Percentiles rank a stretch among this genome's conserved stretches.
Evolutionary conservation across 2,888 invertebrate genomes (phyloP).

Genomic region (Volucella bombylans): DNA sequence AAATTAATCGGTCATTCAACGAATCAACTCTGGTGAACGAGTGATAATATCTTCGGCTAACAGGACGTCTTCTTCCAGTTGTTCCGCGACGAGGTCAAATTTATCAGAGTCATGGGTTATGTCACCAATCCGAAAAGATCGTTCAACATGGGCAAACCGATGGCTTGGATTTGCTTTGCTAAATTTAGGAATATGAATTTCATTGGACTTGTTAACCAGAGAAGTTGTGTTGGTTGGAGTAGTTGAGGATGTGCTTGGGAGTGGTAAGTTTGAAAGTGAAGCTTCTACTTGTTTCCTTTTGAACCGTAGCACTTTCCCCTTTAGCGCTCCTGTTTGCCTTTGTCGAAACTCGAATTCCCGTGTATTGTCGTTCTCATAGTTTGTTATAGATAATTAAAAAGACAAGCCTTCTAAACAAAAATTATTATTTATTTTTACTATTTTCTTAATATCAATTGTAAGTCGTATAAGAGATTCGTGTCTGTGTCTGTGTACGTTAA

Average conservation of each 20-base stretch:
- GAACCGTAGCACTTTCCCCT: background rate
- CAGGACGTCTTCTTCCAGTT: too few species aligned
- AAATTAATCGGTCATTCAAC: slow-evolving; percentile 31
- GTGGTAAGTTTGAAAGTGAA: background rate
- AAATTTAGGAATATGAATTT: slow-evolving; percentile 36
- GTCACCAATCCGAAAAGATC: too few species aligned
- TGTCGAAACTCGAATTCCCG: too few species aligned
- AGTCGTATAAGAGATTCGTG: too few species aligned
- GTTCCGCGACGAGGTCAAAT: slow-evolving; percentile 7
- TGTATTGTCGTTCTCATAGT: too few species aligned
- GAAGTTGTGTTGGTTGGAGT: background rate
- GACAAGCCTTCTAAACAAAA: too few species aligned
- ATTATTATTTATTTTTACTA: too few species aligned
- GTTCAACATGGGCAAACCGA: slow-evolving; percentile 41
- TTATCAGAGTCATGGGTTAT: background rate
- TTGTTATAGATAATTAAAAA: too few species aligned
- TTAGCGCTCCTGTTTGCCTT: too few species aligned
- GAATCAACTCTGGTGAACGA: slow-evolving; percentile 25
- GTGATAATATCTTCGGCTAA: slow-evolving; percentile 49
- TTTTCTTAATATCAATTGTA: too few species aligned
- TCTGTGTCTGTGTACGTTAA: too few species aligned
- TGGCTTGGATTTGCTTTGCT: slow-evolving; percentile 38
- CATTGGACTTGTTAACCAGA: background rate
- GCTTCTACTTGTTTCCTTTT: background rate
- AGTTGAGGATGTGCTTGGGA: background rate